A percentile compares a stretch with the other conserved stretches of the same genome.
These are phyloP conservation scores for Laticauda colubrina DNA, from an alignment of 2,113 vertebrate genomes.

Conservation along the genomic window DNA sequence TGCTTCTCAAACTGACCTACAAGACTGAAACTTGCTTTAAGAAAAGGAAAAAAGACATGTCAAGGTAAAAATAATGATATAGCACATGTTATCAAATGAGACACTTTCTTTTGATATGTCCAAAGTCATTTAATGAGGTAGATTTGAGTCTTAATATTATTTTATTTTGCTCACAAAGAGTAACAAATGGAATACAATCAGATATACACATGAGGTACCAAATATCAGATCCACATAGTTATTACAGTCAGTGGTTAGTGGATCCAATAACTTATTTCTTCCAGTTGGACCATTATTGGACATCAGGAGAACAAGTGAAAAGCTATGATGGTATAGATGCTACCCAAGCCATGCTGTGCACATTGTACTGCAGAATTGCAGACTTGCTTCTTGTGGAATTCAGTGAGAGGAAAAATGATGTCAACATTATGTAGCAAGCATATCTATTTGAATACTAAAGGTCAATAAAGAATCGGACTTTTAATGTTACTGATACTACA, in stretches of 20 bases:
- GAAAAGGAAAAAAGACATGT: not conserved
- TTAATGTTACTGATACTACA: not conserved
- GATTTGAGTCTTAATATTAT: not conserved
- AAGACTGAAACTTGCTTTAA: not conserved
- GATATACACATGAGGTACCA: not conserved
- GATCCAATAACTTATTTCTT: not conserved
- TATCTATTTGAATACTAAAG: not conserved
- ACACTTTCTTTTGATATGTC: not conserved
- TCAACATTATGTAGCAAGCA: not conserved
- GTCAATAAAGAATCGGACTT: not conserved
- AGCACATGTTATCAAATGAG: not conserved
- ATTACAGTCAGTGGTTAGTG: not conserved
- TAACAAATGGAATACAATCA: not conserved
- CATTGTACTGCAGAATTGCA: not conserved
- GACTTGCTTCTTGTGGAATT: not conserved
- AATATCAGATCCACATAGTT: not conserved
- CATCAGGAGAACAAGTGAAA: not conserved
- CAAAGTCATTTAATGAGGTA: not conserved
- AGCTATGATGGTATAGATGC: not conserved
- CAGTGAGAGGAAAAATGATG: not conserved
- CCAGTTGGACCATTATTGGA: not conserved
- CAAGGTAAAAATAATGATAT: not conserved
- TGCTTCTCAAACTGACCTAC: not conserved
- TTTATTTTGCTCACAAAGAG: not conserved
- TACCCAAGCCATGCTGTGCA: not conserved